These are phyloP conservation scores for Syngnathus rostellatus DNA, from an alignment of 2,797 vertebrate genomes.

Conservation along the genomic window DNA sequence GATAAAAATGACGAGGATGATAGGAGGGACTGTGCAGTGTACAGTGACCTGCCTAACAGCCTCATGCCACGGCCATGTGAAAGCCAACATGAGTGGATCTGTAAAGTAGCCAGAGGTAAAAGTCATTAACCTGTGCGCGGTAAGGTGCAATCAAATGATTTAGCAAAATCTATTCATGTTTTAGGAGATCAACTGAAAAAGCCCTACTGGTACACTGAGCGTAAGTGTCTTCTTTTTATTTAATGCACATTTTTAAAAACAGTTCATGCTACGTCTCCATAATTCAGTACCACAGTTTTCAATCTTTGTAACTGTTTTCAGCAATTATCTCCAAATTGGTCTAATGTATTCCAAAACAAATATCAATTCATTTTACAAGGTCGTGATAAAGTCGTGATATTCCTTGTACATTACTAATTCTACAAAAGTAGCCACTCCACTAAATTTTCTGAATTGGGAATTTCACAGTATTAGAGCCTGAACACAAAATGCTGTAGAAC, in stretches of 20 bases:
- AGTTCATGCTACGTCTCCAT: no score
- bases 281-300: no score
- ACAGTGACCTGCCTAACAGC: slow-evolving; percentile 68
- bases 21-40: slow-evolving; percentile 77
- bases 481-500: not conserved
- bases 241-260: not conserved
- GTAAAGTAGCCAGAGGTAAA: slow-evolving; percentile 84
- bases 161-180: slow-evolving; percentile 22
- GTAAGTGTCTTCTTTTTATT: slow-evolving; percentile 56
- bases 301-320: no score
- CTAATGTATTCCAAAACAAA: no score
- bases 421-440: no score
- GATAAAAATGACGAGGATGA: slow-evolving; percentile 77
- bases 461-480: not conserved
- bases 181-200: slow-evolving; percentile 65
- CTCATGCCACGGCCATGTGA: slow-evolving; percentile 74
- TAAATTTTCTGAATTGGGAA: not conserved
- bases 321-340: no score
- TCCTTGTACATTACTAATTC: not conserved
- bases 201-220: slow-evolving; percentile 74
- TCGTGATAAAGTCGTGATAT: not conserved
- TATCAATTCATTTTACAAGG: no score
- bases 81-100: slow-evolving; percentile 87
- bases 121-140: not conserved
- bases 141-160: slow-evolving; percentile 5